Percentiles rank a stretch among this genome's conserved stretches.
phyloP scores from a whole-genome alignment of 2,888 invertebrate genomes.

The Tetramorium bicarinatum region DNA sequence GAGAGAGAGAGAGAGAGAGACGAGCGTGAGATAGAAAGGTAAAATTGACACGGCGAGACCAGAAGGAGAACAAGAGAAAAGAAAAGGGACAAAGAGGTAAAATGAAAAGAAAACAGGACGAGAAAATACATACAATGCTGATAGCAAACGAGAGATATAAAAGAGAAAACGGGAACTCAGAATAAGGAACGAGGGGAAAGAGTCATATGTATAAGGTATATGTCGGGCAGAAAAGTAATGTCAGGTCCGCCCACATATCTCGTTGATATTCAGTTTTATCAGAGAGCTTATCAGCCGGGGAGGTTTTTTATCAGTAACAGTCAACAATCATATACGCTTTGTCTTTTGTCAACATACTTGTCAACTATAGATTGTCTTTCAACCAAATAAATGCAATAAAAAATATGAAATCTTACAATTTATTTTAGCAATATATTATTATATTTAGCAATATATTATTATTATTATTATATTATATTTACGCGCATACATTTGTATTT shows the following conservation, averaged over 20 bases:
- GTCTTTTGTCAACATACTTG: slow-evolving; percentile 6
- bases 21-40: background rate
- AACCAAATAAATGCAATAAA: background rate
- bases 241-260: slow-evolving; percentile 7
- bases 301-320: slow-evolving; percentile 31
- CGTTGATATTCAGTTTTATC: slow-evolving; percentile 60
- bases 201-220: background rate
- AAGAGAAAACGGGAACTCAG: background rate
- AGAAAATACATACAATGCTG: background rate
- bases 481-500: background rate
- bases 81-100: background rate
- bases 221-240: slow-evolving; percentile 10
- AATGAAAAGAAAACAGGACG: background rate
- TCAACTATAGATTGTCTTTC: background rate
- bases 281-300: slow-evolving; percentile 45
- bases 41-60: background rate
- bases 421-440: background rate
- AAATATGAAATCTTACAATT: background rate
- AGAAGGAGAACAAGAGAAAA: background rate
- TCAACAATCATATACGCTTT: slow-evolving; percentile 18
- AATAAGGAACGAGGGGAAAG: background rate
- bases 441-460: background rate
- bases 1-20: slow-evolving; percentile 7
- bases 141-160: slow-evolving; percentile 12
- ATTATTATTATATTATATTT: background rate